Evolutionary conservation across 1,140 invertebrate species (phyloP).

Genomic region (Mercenaria mercenaria): DNA sequence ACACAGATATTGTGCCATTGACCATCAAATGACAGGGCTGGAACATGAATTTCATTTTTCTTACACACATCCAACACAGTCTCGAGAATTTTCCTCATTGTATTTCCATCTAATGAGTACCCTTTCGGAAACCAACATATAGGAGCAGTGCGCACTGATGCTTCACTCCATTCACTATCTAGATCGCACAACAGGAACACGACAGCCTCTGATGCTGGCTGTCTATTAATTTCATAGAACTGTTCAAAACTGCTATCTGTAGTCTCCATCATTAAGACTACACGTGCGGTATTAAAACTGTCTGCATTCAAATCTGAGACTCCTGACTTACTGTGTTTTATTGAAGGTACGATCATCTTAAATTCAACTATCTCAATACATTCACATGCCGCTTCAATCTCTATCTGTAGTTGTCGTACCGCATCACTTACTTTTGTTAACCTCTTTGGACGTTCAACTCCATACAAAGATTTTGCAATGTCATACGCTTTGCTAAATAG

Average conservation of each 20-base stretch:
- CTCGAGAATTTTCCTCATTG: conserved; percentile 24
- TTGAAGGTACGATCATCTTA: not conserved
- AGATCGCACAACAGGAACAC: conserved; percentile 41
- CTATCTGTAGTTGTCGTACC: not conserved
- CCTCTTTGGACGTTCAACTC: not conserved
- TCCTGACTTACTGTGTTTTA: not conserved
- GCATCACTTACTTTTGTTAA: not conserved
- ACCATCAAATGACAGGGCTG: conserved; percentile 48
- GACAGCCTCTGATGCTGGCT: not conserved
- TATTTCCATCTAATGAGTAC: not conserved
- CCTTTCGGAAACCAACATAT: conserved; percentile 45
- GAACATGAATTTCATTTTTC: conserved; percentile 19
- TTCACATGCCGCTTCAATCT: not conserved
- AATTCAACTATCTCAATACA: not conserved
- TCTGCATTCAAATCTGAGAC: too few species aligned
- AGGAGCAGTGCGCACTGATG: not conserved
- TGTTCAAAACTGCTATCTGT: not conserved
- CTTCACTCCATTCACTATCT: not conserved
- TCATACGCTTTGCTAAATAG: not conserved
- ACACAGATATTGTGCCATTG: conserved; percentile 37
- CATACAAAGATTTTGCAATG: not conserved
- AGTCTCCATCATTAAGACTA: not conserved
- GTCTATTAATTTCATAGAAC: not conserved
- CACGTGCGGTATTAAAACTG: not conserved
- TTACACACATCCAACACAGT: not conserved